Evolutionary conservation across 1,140 invertebrate genomes (phyloP), one percentile per base, ranked within the genome.

Genomic region (Olivierus martensii): DNA sequence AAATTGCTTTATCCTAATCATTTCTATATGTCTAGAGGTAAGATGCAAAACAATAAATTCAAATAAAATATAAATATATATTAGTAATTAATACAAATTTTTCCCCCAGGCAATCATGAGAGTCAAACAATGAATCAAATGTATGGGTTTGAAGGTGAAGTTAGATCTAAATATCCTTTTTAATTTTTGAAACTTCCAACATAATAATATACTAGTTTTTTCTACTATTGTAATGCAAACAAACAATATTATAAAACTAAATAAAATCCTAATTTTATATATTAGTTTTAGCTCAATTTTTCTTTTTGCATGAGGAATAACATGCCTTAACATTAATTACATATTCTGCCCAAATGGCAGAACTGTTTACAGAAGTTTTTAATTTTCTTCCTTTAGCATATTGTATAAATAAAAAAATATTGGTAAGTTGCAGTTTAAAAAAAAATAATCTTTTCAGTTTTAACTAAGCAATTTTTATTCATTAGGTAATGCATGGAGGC

Each of bases 61-160:
- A 43, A 2, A 43, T 43, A 17, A 43, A 4, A 43, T 43, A 6
- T 22, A 9, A 6, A 7, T 43, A 22, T 6, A 4, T 5, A 6
- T 18, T 17, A 22, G 9, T 6, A 37, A 12, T 55, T 43, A 3
- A 46, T 22, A 15, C 57, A 49, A 57, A 54, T 58, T 61, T 49
- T 61, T 72, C 72, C 12, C 66, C 12, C 66, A 92, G 90, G 93
- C 35, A 99, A 99, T 70, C 95, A 99, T 69, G 95, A 99, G 67
- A 95, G 88, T 63, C 78, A 83, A 18, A 93, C 85, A 14, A 99
- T 99, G 94, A 99, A 99, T 73, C 90, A 96, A 71, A 95, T 98
- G 84, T 99, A 98, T 70, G 94, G 94, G 17, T 98, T 99, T 75
- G 86, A 93, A 62, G 93, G 93, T 3, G 94, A 99, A 76, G 93